Evolutionary conservation across 2,888 invertebrate species (phyloP), one percentile per base, ranked within the genome.

Genomic region (Rhyacophila evoluta): DNA sequence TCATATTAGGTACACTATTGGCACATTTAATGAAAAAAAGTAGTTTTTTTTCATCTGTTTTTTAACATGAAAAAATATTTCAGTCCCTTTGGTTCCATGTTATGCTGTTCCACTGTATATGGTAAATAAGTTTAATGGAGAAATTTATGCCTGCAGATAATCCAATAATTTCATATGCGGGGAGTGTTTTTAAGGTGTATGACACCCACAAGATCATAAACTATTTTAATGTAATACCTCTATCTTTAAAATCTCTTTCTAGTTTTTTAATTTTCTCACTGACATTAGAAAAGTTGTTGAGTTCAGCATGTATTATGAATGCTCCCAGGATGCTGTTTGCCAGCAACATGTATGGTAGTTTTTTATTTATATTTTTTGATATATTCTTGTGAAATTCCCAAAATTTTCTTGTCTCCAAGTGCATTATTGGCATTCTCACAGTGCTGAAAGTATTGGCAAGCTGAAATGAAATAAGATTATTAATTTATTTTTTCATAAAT

Each of bases 381-480:
- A 92, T 84, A 84, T 90, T 91, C 4, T 84, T 84, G 83, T 92
- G 84, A 19, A 93, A 86, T 67, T 88, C 84, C 0, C 92, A 88
- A 0, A 92, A 86, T 75, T 86, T 87, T 0, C 91, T 91, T 10
- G 92, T 90, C 74, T 91, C 87, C 0, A 12, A 15, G 15, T 85
- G 86, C n/a, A 93, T 84, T n/a, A 91, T 88, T 2, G 95, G 95
- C 25, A 94, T 83, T 82, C 92, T 88, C 83, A 88, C 92, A 2
- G 94, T 94, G 71, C 86, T 88, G 84, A 92, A 92, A 79, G 91
- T 88, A 72, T 90, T 89, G 29, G 93, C 93, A 82, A 93, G 88
- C 93, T 92, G 87, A 82, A 90, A 90, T 81, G 84, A 84, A 84
- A 81, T 78, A 83, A 81, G 55, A 74, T 75, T 78, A 70, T 15